These are phyloP conservation scores for Aleiodes testaceus DNA, from an alignment of 2,888 invertebrate species.

Conservation along the genomic window DNA sequence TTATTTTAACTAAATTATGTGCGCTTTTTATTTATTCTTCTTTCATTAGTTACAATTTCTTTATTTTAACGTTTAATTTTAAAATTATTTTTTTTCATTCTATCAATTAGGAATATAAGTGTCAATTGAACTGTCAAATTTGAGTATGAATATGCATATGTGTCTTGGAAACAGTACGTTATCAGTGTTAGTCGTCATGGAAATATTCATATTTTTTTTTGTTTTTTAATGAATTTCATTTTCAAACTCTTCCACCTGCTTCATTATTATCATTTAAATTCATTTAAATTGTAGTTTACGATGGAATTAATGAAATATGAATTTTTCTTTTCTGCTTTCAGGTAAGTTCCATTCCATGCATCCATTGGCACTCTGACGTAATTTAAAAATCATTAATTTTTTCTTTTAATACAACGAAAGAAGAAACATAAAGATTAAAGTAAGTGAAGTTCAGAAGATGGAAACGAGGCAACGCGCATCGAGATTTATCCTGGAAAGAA, in stretches of 20 bases:
- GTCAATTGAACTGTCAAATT: constrained; percentile 17
- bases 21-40: constrained; percentile 3
- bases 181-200: constrained; percentile 30
- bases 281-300: background rate
- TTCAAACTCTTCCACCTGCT: background rate
- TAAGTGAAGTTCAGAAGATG: constrained; percentile 34
- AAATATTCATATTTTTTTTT: constrained; percentile 24
- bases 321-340: constrained; percentile 49
- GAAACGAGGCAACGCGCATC: constrained; percentile 44
- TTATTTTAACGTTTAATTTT: constrained; percentile 30
- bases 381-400: constrained; percentile 11
- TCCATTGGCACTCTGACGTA: constrained; percentile 20
- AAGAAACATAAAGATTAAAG: constrained; percentile 4
- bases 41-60: constrained; percentile 41
- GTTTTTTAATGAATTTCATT: background rate
- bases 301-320: background rate
- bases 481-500: constrained; percentile 37
- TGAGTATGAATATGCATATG: constrained; percentile 27
- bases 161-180: constrained; percentile 1
- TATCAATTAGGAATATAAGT: constrained; percentile 11
- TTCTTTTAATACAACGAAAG: constrained; percentile 21
- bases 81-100: constrained; percentile 15
- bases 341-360: constrained; percentile 50
- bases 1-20: background rate
- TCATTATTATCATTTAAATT: background rate